These are phyloP conservation scores for Tinea trinotella DNA, from an alignment of 2,888 invertebrate species.

Conservation along the genomic window DNA sequence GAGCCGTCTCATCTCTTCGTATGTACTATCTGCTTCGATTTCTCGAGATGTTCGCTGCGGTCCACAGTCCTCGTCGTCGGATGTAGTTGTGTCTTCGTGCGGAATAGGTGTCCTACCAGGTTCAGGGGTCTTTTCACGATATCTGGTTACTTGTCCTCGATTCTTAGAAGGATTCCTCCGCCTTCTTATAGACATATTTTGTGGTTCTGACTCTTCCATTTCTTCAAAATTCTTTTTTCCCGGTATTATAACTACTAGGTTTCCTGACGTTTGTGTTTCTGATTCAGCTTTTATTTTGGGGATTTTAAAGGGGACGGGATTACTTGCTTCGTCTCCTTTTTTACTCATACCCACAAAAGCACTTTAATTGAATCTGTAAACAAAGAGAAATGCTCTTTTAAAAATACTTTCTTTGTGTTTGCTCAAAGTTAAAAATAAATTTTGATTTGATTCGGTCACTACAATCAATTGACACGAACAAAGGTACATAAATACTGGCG, in stretches of 20 bases:
- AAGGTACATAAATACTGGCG: neutral
- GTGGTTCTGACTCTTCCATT: constrained; percentile 56
- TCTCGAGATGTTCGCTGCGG: constrained; percentile 49
- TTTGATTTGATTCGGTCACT: neutral
- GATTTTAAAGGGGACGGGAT: constrained; percentile 37
- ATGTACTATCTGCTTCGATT: constrained; percentile 62
- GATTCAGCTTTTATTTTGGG: constrained; percentile 47
- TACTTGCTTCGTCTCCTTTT: constrained; percentile 32
- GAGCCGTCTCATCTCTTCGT: constrained; percentile 62
- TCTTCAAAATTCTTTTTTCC: constrained; percentile 33
- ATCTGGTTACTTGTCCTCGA: constrained; percentile 57
- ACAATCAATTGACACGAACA: neutral
- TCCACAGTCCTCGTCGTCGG: constrained; percentile 58
- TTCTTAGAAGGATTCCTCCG: constrained; percentile 75
- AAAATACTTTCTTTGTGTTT: neutral
- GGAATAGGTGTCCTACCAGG: constrained; percentile 59
- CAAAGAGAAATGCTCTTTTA: neutral
- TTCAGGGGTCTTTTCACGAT: constrained; percentile 66
- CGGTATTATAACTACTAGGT: constrained; percentile 37
- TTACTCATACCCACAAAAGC: constrained; percentile 45
- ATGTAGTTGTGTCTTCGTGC: constrained; percentile 76
- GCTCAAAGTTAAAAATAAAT: neutral
- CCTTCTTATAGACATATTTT: constrained; percentile 70
- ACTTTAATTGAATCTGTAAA: constrained; percentile 8
- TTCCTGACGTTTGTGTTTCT: constrained; percentile 45